phyloP scores from a whole-genome alignment of 2,797 vertebrate species.

The Sphenodon punctatus region DNA sequence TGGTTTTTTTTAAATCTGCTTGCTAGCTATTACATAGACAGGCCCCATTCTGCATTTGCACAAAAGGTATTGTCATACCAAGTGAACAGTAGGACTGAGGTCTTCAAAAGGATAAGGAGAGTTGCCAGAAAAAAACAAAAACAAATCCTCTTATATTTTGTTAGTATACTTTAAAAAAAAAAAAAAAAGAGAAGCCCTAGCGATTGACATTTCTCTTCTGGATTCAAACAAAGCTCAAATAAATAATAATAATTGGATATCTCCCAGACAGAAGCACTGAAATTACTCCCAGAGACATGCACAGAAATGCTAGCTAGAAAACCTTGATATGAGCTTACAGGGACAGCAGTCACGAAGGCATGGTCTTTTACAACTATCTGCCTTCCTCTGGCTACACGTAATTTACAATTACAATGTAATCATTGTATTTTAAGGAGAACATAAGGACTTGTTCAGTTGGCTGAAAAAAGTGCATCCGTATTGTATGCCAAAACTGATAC shows the following conservation, averaged over 20 bases:
- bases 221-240: not conserved
- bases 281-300: not conserved
- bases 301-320: not conserved
- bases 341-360: not conserved
- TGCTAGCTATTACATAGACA: not conserved
- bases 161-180: too few species aligned
- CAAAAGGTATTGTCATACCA: not conserved
- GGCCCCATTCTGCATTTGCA: not conserved
- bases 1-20: not conserved
- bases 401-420: constrained; percentile 27
- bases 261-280: not conserved
- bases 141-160: not conserved
- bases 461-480: constrained; percentile 47
- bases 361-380: not conserved
- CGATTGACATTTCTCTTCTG: not conserved
- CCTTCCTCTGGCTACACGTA: not conserved
- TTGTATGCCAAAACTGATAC: constrained; percentile 49
- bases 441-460: constrained; percentile 7
- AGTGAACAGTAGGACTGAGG: not conserved
- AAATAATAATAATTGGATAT: not conserved
- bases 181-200: too few species aligned
- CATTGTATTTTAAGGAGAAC: constrained; percentile 1
- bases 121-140: not conserved
- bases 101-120: not conserved
- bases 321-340: not conserved